Evolutionary conservation across 2,888 invertebrate species (phyloP), one percentile per base, ranked within the genome.

Genomic region (Drosophila nigricruria): DNA sequence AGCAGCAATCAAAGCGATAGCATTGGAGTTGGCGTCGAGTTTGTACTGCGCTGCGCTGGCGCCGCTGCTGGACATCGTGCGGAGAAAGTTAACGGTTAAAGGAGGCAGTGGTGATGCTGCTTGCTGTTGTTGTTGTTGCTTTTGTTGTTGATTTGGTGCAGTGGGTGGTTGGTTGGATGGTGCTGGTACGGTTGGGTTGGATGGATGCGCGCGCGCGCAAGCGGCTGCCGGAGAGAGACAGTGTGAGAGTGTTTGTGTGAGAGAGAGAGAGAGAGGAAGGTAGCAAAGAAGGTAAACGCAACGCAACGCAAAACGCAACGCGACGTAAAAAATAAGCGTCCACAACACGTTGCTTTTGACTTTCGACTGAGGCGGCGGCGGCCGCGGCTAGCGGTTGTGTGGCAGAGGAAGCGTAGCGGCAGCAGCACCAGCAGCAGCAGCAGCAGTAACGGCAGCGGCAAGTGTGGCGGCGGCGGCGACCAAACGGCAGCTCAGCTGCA

Each of bases 311-410:
- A 86, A 89, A 89, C 85, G 85, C 90, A 89, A 90, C 88, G 83
- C 85, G 76, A 81, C 75, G 79, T 79, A 70, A 88, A 89, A 89
- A 89, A 82, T 90, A 88, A 89, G 89, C 86, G 86, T 86, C 86
- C 86, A 86, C 90, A 86, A 86, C 86, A 86, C 86, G 86, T 90
- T 86, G 90, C 86, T 86, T 86, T 86, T 90, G 87, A 88, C 86
- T 86, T 86, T 86, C 86, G 86, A 86, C 86, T 86, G 90, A 88
- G 90, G 85, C 84, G 79, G 89, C 85, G 79, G 82, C 81, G 72
- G 85, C 79, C 69, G 85, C 75, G 75, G 82, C 77, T 83, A 72
- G 84, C 81, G 82, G 81, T 77, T 79, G 89, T 87, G 78, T 88
- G 80, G 89, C 88, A 85, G 82, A 82, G 82, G 86, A 81, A 81